Base-by-base conservation (phyloP, 1,140 invertebrate species). In the Drosophila trapezifrons region DNA sequence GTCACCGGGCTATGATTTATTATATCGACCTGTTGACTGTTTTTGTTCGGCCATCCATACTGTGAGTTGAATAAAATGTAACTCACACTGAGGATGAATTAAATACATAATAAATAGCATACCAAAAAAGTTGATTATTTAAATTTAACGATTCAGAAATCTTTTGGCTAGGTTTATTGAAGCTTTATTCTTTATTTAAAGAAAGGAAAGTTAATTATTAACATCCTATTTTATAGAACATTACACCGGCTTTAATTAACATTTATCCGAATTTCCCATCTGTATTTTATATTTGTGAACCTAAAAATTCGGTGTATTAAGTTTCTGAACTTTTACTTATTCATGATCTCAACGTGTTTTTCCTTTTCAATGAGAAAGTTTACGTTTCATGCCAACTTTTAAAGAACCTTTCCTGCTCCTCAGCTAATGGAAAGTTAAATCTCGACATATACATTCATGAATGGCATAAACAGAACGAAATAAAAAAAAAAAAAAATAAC, bases 381-480 rank as follows among this genome's bases (percentile, higher is more conserved):
- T 22, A n/a, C 13, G 13, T 18, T 35, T 25, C 15, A 20, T 32
- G 17, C 12, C 20, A 64, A 62, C 62, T 60, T 69, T 69, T 69
- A 67, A 25, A 32, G 59, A 42, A 27, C 40, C 43, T 52, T 45
- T 29, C 9, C 27, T 10, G 59, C 59, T 63, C 3, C 12, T 20
- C 18, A 17, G 38, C 46, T 54, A 69, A 57, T 32, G 38, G 52
- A 43, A 37, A 38, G 40, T 29, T 29, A 71, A 71, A 71, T 71
- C 65, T 71, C 51, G 27, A 55, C 52, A 47, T 58, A 40, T 71
- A 37, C 65, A 71, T 71, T 71, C 67, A 71, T 71, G 67, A 71
- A 58, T 32, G 38, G 71, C 43, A 75, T 29, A 56, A 54, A 75
- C 40, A 38, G 67, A 60, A 35, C 8, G 8, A 10, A 42, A 13